Evolutionary conservation across 2,888 invertebrate species (phyloP).

Genomic region (Eucriotettix oculatus): DNA sequence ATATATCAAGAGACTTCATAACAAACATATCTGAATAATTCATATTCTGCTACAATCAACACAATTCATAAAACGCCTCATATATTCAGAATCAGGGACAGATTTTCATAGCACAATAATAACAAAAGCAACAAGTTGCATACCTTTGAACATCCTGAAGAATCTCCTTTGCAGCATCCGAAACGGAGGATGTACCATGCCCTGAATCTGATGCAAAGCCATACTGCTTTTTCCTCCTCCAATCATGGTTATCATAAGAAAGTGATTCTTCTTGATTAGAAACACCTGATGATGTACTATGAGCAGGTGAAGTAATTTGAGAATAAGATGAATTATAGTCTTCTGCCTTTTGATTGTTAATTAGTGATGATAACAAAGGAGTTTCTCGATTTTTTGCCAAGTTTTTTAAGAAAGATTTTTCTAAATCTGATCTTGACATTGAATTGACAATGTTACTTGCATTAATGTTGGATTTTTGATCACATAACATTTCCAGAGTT

Average conservation of each 20-base stretch:
- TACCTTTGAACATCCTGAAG: slow-evolving; percentile 52
- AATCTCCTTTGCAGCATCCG: slow-evolving; percentile 37
- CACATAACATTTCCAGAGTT: slow-evolving; percentile 22
- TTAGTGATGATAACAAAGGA: slow-evolving; percentile 12
- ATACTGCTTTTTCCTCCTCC: background rate
- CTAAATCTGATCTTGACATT: no score
- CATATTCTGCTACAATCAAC: no score
- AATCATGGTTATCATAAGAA: slow-evolving; percentile 13
- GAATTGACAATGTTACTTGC: no score
- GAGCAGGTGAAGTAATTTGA: background rate
- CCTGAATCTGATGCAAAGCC: no score
- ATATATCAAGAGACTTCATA: no score
- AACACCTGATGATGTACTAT: background rate
- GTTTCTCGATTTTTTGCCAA: slow-evolving; percentile 3
- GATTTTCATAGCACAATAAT: no score
- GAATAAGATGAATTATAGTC: background rate
- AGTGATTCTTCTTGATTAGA: slow-evolving; percentile 3
- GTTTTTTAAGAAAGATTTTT: no score
- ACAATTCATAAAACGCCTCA: no score
- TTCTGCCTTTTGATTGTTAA: slow-evolving; percentile 7
- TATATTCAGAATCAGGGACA: no score
- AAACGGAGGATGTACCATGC: background rate
- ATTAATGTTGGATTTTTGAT: background rate
- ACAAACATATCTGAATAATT: no score
- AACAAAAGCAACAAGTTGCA: background rate